A percentile compares a stretch with the other conserved stretches of the same genome.
Evolutionary conservation across 2,113 vertebrate species (phyloP).

Genomic region (Ahaetulla prasina): DNA sequence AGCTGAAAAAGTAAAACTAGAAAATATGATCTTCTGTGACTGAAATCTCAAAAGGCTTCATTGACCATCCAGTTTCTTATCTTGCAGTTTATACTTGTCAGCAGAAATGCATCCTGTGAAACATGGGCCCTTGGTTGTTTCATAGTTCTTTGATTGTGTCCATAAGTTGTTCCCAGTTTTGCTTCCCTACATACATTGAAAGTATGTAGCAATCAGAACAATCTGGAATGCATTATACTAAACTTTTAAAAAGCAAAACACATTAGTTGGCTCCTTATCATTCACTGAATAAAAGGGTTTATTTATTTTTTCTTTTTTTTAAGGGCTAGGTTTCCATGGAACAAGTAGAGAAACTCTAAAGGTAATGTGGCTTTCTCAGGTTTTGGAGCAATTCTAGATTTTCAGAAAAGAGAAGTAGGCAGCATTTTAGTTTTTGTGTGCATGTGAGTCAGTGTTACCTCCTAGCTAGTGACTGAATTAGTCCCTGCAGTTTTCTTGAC

Average conservation of each 20-base stretch:
- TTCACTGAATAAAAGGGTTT: neutral
- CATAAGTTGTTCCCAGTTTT: neutral
- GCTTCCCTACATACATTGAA: neutral
- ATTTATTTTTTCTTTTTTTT: neutral
- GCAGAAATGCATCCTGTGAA: neutral
- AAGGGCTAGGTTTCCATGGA: slow-evolving; percentile 22
- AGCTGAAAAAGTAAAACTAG: neutral
- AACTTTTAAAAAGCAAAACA: neutral
- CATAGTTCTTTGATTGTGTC: neutral
- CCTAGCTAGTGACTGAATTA: neutral
- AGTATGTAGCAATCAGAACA: neutral
- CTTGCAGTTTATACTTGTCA: neutral
- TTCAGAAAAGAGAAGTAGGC: neutral
- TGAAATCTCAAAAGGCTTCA: neutral
- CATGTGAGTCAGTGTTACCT: neutral
- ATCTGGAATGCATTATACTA: neutral
- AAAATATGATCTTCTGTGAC: neutral
- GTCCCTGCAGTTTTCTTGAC: neutral
- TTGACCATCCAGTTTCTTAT: neutral
- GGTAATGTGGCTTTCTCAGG: neutral
- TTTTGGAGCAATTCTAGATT: neutral
- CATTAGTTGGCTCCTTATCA: neutral
- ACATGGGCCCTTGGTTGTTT: neutral
- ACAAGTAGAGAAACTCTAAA: neutral
- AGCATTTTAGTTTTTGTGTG: neutral